A percentile compares a stretch with the other conserved stretches of the same genome.
phyloP scores from a whole-genome alignment of 2,888 invertebrate genomes.

The Litoditis marina region DNA sequence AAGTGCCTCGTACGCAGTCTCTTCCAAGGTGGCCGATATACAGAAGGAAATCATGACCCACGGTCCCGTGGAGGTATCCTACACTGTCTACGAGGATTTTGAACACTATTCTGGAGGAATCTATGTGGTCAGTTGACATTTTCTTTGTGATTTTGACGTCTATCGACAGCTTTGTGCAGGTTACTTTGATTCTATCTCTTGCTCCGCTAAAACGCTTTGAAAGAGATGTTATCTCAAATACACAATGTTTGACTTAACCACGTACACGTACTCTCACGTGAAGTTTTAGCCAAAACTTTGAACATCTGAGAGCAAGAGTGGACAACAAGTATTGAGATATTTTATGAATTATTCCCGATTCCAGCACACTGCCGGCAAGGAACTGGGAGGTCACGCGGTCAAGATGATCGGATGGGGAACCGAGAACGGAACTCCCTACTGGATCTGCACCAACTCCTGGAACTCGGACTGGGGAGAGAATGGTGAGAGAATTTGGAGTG shows the following conservation, averaged over 20 bases:
- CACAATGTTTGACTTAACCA: no score
- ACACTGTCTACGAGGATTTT: conserved; percentile 49
- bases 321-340: no score
- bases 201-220: no score
- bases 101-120: conserved; percentile 41
- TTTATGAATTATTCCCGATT: conserved; percentile 68
- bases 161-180: no score
- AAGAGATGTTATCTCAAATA: no score
- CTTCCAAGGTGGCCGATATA: conserved; percentile 47
- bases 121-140: conserved; percentile 68
- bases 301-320: no score
- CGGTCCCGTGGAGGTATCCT: conserved; percentile 47
- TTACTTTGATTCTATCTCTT: no score
- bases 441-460: conserved; percentile 91
- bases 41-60: conserved; percentile 70
- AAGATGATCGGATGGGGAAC: conserved; percentile 81
- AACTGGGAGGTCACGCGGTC: conserved; percentile 80
- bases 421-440: conserved; percentile 73
- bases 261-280: no score
- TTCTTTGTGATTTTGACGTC: no score
- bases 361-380: conserved; percentile 72
- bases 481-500: conserved; percentile 65
- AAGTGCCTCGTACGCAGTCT: conserved; percentile 52
- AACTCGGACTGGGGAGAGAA: conserved; percentile 85
- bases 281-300: no score